Base-by-base conservation (phyloP, 2,888 invertebrate genomes). In the Amphipyra tragopoginis region DNA sequence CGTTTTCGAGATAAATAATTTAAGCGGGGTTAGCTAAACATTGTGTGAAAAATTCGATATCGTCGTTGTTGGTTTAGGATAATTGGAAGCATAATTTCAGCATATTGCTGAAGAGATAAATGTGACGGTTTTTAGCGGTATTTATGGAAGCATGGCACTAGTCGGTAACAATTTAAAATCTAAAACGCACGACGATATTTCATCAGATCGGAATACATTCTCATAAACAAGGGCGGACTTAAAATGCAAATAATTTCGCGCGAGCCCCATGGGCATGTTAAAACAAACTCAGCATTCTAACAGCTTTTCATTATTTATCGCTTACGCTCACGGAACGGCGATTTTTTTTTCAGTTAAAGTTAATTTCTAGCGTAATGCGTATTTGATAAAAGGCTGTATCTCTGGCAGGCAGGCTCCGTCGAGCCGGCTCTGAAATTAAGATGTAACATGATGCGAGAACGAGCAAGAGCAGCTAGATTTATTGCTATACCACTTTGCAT, bases 401-500 rank as follows among this genome's bases (percentile, higher is more conserved):
- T 93, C 90, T 89, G 88, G 89, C 90, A 86, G 86, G 91, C 93
- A 91, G 93, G 93, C 93, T 92, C 92, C 93, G 91, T 85, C 90
- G 92, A 92, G 93, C 92, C 91, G 92, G 91, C 90, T 91, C 92
- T 93, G 93, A 95, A 95, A 95, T 95, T 95, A 95, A 95, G 95
- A 95, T 95, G 95, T 95, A 95, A 95, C 95, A 95, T 95, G 95
- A 95, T 95, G 95, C 95, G 95, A 94, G 94, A 95, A 95, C 95
- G 95, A 95, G 95, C 95, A 93, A 94, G 94, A 93, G 90, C 94
- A 86, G 90, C 90, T 92, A 94, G 95, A 95, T 95, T 95, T 95
- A 95, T 95, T 94, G 92, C 95, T 93, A 92, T 93, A 93, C 95
- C 94, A 94, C 94, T 95, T 95, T 95, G 95, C 95, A 95, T 95